Evolutionary conservation across 2,797 vertebrate species (phyloP).

Genomic region (Cheracebus regulus): DNA sequence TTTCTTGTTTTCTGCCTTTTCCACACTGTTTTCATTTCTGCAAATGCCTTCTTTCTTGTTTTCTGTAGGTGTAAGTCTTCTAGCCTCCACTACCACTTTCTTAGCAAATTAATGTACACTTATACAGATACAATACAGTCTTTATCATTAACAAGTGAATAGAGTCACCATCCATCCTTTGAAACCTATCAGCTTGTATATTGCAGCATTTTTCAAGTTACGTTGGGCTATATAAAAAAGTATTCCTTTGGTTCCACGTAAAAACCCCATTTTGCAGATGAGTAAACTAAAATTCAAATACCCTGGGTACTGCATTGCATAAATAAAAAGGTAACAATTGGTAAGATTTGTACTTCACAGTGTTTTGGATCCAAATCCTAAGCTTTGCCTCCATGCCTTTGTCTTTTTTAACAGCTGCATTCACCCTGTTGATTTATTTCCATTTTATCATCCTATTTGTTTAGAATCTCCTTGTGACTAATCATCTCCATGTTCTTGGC

Average conservation of each 20-base stretch:
- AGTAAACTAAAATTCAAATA: neutral
- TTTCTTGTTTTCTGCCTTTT: neutral
- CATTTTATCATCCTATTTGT: neutral
- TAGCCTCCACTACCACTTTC: neutral
- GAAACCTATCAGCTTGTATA: neutral
- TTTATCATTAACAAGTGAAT: neutral
- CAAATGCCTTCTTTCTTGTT: neutral
- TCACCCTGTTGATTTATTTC: neutral
- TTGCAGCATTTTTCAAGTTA: neutral
- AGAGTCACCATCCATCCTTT: neutral
- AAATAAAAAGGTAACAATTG: neutral
- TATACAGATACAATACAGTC: neutral
- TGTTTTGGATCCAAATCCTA: neutral
- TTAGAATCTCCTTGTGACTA: neutral
- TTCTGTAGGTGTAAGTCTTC: neutral
- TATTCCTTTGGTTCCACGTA: neutral
- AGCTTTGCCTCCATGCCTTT: neutral
- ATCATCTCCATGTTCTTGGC: neutral
- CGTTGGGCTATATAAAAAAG: neutral
- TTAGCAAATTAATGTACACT: neutral
- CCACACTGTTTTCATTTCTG: neutral
- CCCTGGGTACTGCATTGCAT: neutral
- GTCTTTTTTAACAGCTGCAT: neutral
- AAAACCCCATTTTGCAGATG: neutral
- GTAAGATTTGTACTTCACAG: neutral